phyloP scores from a whole-genome alignment of 2,797 vertebrate species.

The Chloroceryle inda region DNA sequence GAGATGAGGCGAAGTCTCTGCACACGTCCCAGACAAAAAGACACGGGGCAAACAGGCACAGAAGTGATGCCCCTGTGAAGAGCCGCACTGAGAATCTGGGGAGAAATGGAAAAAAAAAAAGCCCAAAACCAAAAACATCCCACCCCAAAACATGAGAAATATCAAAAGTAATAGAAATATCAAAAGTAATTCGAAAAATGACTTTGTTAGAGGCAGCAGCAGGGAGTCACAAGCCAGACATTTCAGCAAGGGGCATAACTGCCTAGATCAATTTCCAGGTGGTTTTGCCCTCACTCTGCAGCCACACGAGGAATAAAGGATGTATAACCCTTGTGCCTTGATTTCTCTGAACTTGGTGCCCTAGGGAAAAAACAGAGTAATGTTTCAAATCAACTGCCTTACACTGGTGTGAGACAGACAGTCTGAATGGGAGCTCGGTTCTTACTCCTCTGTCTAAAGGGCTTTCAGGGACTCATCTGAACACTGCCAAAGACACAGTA shows the following conservation, averaged over 20 bases:
- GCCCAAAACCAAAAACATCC: background rate
- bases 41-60: accelerated
- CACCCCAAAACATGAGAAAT: background rate
- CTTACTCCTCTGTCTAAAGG: background rate
- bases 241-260: background rate
- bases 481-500: background rate
- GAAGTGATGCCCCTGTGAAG: background rate
- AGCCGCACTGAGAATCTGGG: background rate
- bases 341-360: background rate
- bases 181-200: background rate
- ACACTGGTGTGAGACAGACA: accelerated
- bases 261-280: background rate
- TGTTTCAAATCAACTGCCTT: background rate
- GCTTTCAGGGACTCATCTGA: background rate
- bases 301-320: accelerated
- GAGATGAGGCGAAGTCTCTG: accelerated
- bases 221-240: background rate
- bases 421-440: background rate
- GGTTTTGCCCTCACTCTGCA: background rate
- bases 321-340: background rate
- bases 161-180: background rate
- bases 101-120: background rate
- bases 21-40: accelerated
- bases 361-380: background rate
- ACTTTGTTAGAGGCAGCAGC: background rate